Base-by-base conservation (phyloP, 2,888 invertebrate species). In the Apodemia duryi region DNA sequence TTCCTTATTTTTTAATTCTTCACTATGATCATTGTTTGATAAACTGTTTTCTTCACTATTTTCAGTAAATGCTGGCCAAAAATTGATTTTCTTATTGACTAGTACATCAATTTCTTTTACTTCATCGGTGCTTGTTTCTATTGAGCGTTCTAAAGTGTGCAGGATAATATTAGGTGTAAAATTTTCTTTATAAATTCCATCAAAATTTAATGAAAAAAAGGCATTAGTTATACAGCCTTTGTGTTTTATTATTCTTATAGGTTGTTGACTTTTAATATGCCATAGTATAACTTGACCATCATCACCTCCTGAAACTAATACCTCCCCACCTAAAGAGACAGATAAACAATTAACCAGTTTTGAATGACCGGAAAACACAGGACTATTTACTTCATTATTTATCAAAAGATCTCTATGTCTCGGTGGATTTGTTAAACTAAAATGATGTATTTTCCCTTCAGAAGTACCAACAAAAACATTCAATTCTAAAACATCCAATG, bases 221-320 rank as follows among this genome's bases (percentile, higher is more conserved):
- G 95, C 93, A 84, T 97, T 96, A 1, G 95, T 95, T 1, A 97
- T 88, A 0, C 94, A 82, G n/a, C 96, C 96, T 83, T 95, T 96
- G 72, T 96, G 96, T 54, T 92, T 84, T 71, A 97, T 89, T 62
- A 93, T 94, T 72, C 95, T 93, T 4, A 96, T 81, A 63, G 96
- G 93, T 80, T 97, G 96, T 67, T 94, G 92, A 79, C 96, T 97
- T 6, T 88, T 86, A 65, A 97, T 94, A 73, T 98, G 95, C 98
- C 98, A 98, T 32, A 97, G 78, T 71, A 95, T 94, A 0, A 97
- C 95, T 67, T 92, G 93, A 63, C 94, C 94, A 85, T 97, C 97
- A 69, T 93, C 93, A 0, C 96, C 95, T 0, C 96, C 97, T 0
- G 98, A 97, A 65, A 96, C 90, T 35, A 98, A 81, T 13, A 94